These are phyloP conservation scores for Oscheius sp. DNA, from an alignment of 2,888 invertebrate species.

Conservation along the genomic window DNA sequence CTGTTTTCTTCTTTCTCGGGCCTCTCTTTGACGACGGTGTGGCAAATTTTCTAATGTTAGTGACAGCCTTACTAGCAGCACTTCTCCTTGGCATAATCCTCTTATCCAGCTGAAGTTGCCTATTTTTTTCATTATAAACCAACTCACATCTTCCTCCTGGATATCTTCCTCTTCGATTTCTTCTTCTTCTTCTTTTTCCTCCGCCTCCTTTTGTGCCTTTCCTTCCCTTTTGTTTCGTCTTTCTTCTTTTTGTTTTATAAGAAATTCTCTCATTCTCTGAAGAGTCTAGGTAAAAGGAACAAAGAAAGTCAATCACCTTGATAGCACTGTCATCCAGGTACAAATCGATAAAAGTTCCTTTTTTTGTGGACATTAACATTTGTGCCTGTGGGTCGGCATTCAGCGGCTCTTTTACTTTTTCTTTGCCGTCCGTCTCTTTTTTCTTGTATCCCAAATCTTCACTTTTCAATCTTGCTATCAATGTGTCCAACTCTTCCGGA, in stretches of 20 bases:
- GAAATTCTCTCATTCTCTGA: conserved; percentile 80
- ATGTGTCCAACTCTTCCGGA: conserved; percentile 84
- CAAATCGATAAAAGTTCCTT: conserved; percentile 61
- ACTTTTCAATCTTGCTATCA: conserved; percentile 78
- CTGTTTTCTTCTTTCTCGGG: conserved; percentile 22
- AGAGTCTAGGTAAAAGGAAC: neutral
- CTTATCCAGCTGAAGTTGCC: conserved; percentile 52
- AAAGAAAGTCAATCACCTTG: conserved; percentile 38
- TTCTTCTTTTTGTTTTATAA: conserved; percentile 77
- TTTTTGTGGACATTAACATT: conserved; percentile 51
- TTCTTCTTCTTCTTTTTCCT: conserved; percentile 40
- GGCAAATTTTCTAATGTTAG: conserved; percentile 49
- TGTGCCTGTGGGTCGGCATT: conserved; percentile 38
- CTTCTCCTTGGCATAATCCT: conserved; percentile 66
- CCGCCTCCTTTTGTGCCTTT: conserved; percentile 64
- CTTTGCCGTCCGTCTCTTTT: conserved; percentile 52
- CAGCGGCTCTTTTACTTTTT: conserved; percentile 31
- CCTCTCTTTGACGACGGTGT: conserved; percentile 32
- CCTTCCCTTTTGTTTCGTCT: conserved; percentile 36
- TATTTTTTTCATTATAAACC: neutral
- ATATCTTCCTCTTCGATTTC: conserved; percentile 42
- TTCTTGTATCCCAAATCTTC: conserved; percentile 61
- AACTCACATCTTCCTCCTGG: conserved; percentile 32
- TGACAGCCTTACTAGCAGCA: conserved; percentile 57
- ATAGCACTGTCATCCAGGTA: conserved; percentile 47